Evolutionary conservation across 2,113 vertebrate genomes (phyloP).

Genomic region (Oostethus manadensis): DNA sequence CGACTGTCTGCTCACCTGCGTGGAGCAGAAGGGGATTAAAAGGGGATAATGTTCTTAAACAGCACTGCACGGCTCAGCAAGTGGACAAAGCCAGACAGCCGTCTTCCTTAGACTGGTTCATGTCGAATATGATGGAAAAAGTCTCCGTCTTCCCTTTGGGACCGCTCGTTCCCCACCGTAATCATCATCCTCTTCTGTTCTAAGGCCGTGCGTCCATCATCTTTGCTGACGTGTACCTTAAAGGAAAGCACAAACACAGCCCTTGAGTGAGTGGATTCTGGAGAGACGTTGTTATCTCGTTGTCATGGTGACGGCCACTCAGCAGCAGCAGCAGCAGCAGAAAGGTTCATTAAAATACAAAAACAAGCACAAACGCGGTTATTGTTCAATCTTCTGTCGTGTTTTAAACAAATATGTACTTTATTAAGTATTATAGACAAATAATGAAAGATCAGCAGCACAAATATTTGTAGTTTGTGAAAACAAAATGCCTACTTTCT

Average conservation of each 20-base stretch:
- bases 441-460: no score
- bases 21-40: constrained; percentile 74
- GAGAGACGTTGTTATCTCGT: constrained; percentile 16
- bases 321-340: not conserved
- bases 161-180: not conserved
- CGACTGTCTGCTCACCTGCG: constrained; percentile 59
- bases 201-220: not conserved
- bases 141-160: not conserved
- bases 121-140: not conserved
- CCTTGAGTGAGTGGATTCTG: not conserved
- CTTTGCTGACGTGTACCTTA: accelerated
- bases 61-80: constrained; percentile 33
- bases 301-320: constrained; percentile 32
- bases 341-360: not conserved
- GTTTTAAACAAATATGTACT: no score
- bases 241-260: not conserved
- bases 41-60: constrained; percentile 75
- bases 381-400: no score
- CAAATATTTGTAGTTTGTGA: no score
- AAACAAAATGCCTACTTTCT: no score
- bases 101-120: not conserved
- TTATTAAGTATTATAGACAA: no score
- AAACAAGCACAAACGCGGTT: not conserved
- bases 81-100: constrained; percentile 1
- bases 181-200: no score